These are phyloP conservation scores for Platorchestia sp. DNA, from an alignment of 1,140 invertebrate genomes.

Conservation along the genomic window DNA sequence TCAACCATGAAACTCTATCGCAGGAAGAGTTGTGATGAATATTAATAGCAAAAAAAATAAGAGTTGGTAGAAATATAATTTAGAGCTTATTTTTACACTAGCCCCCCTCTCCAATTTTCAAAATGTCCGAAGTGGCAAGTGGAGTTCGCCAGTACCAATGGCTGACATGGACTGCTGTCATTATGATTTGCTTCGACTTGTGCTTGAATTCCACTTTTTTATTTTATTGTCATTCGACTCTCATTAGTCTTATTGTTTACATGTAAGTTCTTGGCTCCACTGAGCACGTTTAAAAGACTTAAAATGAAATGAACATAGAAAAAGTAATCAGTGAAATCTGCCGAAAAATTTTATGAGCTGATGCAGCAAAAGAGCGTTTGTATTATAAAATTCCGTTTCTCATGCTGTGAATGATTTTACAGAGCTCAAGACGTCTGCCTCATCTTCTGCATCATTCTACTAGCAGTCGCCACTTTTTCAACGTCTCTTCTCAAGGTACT, in stretches of 20 bases:
- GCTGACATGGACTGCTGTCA: background rate
- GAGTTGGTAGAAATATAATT: background rate
- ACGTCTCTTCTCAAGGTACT: conserved; percentile 24
- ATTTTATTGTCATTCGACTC: conserved; percentile 1
- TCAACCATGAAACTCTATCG: background rate
- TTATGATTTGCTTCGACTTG: conserved; percentile 23
- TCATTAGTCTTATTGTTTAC: conserved; percentile 12
- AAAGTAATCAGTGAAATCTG: background rate
- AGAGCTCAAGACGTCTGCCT: conserved; percentile 36
- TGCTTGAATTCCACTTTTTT: conserved; percentile 5
- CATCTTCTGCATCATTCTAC: conserved; percentile 19
- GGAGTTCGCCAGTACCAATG: conserved; percentile 4
- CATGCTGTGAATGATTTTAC: background rate
- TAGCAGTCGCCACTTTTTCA: conserved; percentile 23
- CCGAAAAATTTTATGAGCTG: background rate
- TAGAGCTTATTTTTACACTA: background rate
- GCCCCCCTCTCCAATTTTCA: background rate
- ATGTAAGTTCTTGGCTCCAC: background rate
- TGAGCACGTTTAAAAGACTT: background rate
- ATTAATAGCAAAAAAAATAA: background rate
- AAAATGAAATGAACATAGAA: background rate
- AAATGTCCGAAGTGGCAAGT: background rate
- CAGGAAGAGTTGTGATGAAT: background rate
- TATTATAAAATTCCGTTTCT: background rate
- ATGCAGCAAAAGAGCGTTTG: background rate